Evolutionary conservation across 2,113 vertebrate species (phyloP).

Genomic region (Dicrurus megarhynchus): DNA sequence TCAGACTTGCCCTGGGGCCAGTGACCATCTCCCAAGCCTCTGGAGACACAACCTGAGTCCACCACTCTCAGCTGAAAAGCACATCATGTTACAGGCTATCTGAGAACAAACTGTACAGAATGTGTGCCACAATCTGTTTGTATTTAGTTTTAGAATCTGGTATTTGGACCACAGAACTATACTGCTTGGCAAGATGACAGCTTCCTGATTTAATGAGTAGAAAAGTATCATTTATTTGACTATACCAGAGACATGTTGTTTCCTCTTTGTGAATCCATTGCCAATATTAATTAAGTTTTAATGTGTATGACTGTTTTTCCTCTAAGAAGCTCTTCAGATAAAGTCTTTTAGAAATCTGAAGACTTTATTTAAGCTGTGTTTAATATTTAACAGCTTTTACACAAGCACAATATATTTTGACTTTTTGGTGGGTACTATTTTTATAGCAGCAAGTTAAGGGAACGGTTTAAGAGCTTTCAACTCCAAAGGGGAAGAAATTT

Average conservation of each 20-base stretch:
- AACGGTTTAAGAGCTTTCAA: background rate
- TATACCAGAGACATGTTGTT: background rate
- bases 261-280: background rate
- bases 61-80: background rate
- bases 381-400: background rate
- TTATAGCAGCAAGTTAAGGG: background rate
- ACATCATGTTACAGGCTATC: background rate
- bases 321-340: background rate
- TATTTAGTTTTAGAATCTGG: constrained; percentile 1
- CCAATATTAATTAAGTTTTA: constrained; percentile 9
- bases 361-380: background rate
- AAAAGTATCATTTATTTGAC: background rate
- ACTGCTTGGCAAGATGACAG: background rate
- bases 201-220: background rate
- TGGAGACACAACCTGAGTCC: background rate
- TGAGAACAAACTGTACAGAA: constrained; percentile 18
- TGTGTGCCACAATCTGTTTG: background rate
- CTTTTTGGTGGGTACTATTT: background rate
- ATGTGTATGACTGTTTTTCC: background rate
- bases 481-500: background rate
- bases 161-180: constrained; percentile 8
- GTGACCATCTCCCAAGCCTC: background rate
- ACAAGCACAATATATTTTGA: background rate
- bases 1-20: background rate
- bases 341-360: background rate